A percentile compares a stretch with the other conserved stretches of the same genome.
These are phyloP conservation scores for Spea multiplicata DNA, from an alignment of 2,113 vertebrate genomes.

Conservation along the genomic window DNA sequence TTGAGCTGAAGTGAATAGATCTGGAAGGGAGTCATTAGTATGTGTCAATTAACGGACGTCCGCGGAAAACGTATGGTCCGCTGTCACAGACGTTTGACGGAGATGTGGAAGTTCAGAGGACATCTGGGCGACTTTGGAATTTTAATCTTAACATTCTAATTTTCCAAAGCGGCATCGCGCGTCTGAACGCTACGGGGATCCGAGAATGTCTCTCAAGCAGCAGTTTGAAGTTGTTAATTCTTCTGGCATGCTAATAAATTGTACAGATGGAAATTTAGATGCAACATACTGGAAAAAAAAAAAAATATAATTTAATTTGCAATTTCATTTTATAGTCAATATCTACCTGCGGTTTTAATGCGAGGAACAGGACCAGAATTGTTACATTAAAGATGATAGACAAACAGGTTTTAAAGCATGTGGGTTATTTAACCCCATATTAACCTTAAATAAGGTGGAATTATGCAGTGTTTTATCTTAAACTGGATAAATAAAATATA, in stretches of 20 bases:
- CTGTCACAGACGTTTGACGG: neutral
- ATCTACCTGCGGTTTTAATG: slow-evolving; percentile 32
- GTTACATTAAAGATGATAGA: neutral
- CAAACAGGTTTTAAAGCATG: neutral
- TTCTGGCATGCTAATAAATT: slow-evolving; percentile 36
- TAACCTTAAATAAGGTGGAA: neutral
- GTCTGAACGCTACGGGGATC: slow-evolving; percentile 6
- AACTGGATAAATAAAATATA: too few relatives aligned
- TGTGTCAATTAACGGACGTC: neutral
- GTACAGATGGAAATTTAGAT: slow-evolving; percentile 36
- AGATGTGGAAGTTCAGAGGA: slow-evolving; percentile 13
- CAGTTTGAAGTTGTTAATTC: slow-evolving; percentile 29
- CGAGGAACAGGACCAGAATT: neutral
- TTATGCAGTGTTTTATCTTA: too few relatives aligned
- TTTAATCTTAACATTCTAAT: slow-evolving; percentile 38
- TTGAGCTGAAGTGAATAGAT: too few relatives aligned
- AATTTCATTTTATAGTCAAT: slow-evolving; percentile 19
- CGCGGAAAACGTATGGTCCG: neutral
- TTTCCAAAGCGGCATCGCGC: slow-evolving; percentile 27
- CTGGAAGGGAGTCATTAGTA: neutral
- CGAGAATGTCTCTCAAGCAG: neutral
- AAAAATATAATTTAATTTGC: slow-evolving; percentile 39
- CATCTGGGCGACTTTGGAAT: slow-evolving; percentile 18
- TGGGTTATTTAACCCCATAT: neutral
- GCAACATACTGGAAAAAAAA: slow-evolving; percentile 7